Evolutionary conservation across 2,797 vertebrate genomes (phyloP), one percentile per base, ranked within the genome.

Genomic region (Cygnus olor): DNA sequence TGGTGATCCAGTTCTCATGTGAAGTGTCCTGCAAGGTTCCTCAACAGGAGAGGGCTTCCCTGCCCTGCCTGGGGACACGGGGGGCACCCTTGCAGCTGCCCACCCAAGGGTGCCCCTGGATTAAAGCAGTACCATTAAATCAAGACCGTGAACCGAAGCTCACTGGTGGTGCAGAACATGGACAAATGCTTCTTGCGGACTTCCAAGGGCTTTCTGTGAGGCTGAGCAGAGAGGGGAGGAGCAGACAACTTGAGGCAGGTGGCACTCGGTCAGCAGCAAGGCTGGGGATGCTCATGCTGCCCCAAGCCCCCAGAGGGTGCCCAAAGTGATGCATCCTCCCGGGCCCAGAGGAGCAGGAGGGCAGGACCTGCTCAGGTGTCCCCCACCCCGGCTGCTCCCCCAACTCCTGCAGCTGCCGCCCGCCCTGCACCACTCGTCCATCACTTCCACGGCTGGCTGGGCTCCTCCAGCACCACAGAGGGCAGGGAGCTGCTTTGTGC

Each of bases 1-100:
- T 1, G 3, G 2, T 2, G 1, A 24, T 28, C 25, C 66, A 11
- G 0, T 2, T 54, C 68, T 56, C 6, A 2, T 0, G 2, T 7
- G 45, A 58, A 28, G 32, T 17, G 25, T n/a, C 34, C 60, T 9
- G 76, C 51, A 10, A 40, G 36, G 11, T 68, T 44, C 80, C 15
- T 32, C 36, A 19, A 5, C 30, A 7, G 65, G 8, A 28, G 38
- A 28, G 21, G 72, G 30, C 11, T 74, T 47, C 40, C 65, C 57
- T 24, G 45, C 7, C 2, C 21, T 27, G 47, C 73, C 58, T 15
- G 54, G 47, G 38, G 49, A 32, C 0, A 0, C 65, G 45, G 1
- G 1, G 49, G 65, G 34, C 11, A 53, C 27, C 24, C 34, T 18
- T 54, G 28, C 28, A 30, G 66, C 14, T n/a, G 32, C 24, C n/a